A percentile compares a stretch with the other conserved stretches of the same genome.
Conservation (phyloP, 64 coral and sea anemone genomes). For the Montipora sp. region DNA sequence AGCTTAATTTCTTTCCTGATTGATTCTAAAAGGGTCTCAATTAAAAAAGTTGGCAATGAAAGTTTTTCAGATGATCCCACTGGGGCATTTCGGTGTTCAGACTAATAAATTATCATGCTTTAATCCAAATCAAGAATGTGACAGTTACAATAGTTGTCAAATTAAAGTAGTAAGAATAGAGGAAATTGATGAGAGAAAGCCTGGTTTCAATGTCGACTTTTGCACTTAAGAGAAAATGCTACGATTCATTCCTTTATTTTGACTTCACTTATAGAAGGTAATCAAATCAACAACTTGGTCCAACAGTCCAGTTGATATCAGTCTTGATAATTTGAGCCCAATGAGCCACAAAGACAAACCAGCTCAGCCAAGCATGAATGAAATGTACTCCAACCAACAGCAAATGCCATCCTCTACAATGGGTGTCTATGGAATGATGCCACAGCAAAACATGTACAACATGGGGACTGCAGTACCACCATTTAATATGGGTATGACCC, state of each 20-base stretch:
- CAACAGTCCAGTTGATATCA: slow-evolving; percentile 96
- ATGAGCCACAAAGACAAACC: slow-evolving; percentile 85
- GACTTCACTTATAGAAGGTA: slow-evolving; percentile 34
- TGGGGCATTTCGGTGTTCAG: too few species aligned
- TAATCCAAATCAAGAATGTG: too few species aligned
- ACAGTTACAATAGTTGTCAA: too few species aligned
- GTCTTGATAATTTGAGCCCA: slow-evolving; percentile 90
- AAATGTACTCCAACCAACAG: slow-evolving; percentile 77
- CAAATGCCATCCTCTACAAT: slow-evolving; percentile 41
- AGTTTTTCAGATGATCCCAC: too few species aligned
- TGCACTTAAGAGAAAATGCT: too few species aligned
- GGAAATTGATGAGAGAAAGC: too few species aligned
- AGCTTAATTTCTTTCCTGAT: too few species aligned
- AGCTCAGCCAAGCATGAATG: slow-evolving; percentile 97
- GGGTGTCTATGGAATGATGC: slow-evolving; percentile 69
- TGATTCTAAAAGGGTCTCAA: too few species aligned
- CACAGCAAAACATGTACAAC: slow-evolving; percentile 61
- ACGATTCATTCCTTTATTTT: neutral
- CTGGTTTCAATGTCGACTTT: too few species aligned
- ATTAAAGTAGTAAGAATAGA: too few species aligned
- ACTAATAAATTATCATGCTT: too few species aligned
- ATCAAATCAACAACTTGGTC: slow-evolving; percentile 95
- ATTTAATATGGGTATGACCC: slow-evolving; percentile 43
- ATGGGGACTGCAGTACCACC: slow-evolving; percentile 25
- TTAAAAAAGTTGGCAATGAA: too few species aligned